phyloP scores from a whole-genome alignment of 2,888 invertebrate species.

The Rhodophaea formosa region DNA sequence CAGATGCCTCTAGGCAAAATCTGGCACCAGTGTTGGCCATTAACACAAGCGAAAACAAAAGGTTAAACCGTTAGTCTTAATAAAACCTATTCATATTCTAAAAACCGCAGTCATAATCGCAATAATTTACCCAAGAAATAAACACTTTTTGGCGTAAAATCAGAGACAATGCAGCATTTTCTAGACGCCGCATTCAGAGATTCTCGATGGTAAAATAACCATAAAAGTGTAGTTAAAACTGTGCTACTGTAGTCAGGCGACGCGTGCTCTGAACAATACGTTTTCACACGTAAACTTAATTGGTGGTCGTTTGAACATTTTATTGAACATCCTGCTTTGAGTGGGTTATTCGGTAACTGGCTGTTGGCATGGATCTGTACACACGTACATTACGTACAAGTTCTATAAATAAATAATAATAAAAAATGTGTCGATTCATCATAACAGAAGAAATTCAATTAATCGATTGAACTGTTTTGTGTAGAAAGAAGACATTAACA shows the following conservation, averaged over 20 bases:
- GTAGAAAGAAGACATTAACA: too few species aligned
- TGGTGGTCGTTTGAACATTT: constrained; percentile 6
- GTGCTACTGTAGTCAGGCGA: background rate
- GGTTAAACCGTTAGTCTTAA: too few species aligned
- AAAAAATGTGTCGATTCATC: too few species aligned
- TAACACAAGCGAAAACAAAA: too few species aligned
- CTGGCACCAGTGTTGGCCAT: too few species aligned
- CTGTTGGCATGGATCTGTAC: background rate
- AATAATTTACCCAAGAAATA: background rate
- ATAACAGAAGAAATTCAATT: too few species aligned
- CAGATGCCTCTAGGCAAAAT: too few species aligned
- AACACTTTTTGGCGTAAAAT: background rate
- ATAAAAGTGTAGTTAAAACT: background rate
- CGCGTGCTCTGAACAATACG: constrained; percentile 8
- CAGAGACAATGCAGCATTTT: background rate
- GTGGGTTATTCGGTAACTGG: background rate
- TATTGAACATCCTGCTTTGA: background rate
- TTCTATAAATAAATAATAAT: too few species aligned
- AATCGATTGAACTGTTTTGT: too few species aligned
- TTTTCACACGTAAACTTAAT: constrained; percentile 6
- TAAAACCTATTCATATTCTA: too few species aligned
- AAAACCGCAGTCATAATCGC: too few species aligned
- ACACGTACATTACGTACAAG: too few species aligned
- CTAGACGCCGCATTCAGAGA: background rate
- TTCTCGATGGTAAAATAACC: background rate